Conservation (phyloP, 2,888 invertebrate species). For the Theretra japonica region DNA sequence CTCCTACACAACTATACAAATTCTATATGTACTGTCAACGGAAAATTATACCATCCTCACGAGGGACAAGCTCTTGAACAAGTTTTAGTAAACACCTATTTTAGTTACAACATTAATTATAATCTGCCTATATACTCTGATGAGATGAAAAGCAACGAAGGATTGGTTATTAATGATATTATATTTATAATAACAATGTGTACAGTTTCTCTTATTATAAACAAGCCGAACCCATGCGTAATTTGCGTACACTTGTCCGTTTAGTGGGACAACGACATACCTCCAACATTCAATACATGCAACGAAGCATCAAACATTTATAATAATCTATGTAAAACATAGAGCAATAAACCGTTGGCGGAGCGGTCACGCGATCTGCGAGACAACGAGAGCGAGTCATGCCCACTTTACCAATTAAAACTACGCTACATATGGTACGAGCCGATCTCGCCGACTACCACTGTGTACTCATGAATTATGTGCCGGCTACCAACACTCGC, state of each 20-base stretch:
- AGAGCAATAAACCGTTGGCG: constrained; percentile 56
- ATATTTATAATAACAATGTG: neutral
- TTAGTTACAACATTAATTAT: neutral
- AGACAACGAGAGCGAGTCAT: constrained; percentile 58
- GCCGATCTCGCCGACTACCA: constrained; percentile 15
- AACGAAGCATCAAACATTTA: constrained; percentile 21
- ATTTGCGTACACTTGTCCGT: neutral
- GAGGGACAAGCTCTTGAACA: neutral
- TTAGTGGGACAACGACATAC: neutral
- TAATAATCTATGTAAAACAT: constrained; percentile 49
- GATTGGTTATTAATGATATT: neutral
- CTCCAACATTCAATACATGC: neutral
- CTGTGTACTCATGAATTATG: constrained; percentile 18
- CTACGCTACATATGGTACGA: constrained; percentile 39
- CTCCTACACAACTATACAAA: constrained; percentile 1
- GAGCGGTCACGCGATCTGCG: constrained; percentile 60
- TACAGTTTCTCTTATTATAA: neutral
- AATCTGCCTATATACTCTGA: neutral
- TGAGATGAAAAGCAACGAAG: neutral
- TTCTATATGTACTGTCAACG: neutral
- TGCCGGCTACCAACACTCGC: neutral
- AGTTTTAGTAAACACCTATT: neutral
- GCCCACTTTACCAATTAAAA: constrained; percentile 75
- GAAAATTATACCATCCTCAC: neutral
- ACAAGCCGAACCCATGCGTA: neutral